phyloP scores from a whole-genome alignment of 2,888 invertebrate species.

The Drepana falcataria region DNA sequence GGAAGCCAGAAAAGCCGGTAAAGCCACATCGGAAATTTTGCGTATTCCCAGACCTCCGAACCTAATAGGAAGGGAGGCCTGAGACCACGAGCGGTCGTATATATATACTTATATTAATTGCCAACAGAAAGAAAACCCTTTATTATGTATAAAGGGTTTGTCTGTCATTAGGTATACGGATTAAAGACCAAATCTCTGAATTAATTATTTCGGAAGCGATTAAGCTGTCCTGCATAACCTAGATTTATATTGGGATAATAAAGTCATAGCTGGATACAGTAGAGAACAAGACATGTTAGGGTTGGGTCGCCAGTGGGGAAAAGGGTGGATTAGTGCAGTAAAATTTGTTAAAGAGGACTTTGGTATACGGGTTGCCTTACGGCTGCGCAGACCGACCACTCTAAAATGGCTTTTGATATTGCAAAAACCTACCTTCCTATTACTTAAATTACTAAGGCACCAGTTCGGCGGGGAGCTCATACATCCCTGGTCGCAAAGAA shows the following conservation, averaged over 20 bases:
- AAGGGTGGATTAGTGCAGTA: constrained; percentile 73
- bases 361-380: constrained; percentile 60
- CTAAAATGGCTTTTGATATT: constrained; percentile 24
- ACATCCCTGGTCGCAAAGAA: constrained; percentile 31
- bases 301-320: constrained; percentile 44
- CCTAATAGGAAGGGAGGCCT: too few relatives aligned
- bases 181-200: constrained; percentile 35
- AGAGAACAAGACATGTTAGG: constrained; percentile 64
- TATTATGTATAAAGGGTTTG: constrained; percentile 31
- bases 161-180: background rate
- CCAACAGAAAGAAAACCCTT: constrained; percentile 14
- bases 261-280: constrained; percentile 56
- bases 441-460: background rate
- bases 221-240: constrained; percentile 57
- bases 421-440: background rate
- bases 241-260: constrained; percentile 72
- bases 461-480: constrained; percentile 21
- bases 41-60: too few relatives aligned
- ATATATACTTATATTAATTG: too few relatives aligned
- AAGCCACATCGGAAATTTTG: too few relatives aligned
- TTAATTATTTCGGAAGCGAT: constrained; percentile 47
- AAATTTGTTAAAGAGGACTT: constrained; percentile 73
- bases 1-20: too few relatives aligned
- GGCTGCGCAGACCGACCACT: constrained; percentile 39
- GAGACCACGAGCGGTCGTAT: too few relatives aligned